Evolutionary conservation across 2,888 invertebrate species (phyloP).

Genomic region (Macaria liturata): DNA sequence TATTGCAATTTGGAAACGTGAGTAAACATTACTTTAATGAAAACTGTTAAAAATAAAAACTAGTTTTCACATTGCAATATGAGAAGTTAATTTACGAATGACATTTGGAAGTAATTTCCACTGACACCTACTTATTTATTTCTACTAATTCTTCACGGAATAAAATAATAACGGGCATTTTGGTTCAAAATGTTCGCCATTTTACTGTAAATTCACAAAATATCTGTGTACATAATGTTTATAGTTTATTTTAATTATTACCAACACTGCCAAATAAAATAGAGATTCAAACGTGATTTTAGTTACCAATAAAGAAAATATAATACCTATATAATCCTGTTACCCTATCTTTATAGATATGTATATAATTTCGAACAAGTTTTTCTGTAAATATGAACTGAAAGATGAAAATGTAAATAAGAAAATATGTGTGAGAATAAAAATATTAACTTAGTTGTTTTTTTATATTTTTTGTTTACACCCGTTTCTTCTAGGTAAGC

Average conservation of each 20-base stretch:
- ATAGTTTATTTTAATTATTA: too few species aligned
- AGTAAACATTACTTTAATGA: neutral
- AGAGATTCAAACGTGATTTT: slow-evolving; percentile 71
- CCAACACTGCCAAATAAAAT: slow-evolving; percentile 50
- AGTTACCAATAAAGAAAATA: slow-evolving; percentile 70
- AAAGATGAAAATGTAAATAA: slow-evolving; percentile 71
- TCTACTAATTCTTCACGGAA: slow-evolving; percentile 39
- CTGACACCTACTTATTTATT: slow-evolving; percentile 67
- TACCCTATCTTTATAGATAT: slow-evolving; percentile 46
- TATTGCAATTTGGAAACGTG: too few species aligned
- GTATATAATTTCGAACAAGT: slow-evolving; percentile 50
- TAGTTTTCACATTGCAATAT: slow-evolving; percentile 65
- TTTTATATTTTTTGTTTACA: too few species aligned
- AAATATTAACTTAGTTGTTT: slow-evolving; percentile 38
- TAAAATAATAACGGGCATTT: slow-evolving; percentile 22
- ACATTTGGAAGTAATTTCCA: slow-evolving; percentile 56
- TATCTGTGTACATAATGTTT: neutral
- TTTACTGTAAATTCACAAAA: slow-evolving; percentile 22
- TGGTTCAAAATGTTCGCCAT: slow-evolving; percentile 5
- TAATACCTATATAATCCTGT: slow-evolving; percentile 36
- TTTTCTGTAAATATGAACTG: slow-evolving; percentile 66
- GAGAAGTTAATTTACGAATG: slow-evolving; percentile 30
- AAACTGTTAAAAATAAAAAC: neutral
- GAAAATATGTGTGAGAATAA: slow-evolving; percentile 63
- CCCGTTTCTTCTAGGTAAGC: too few species aligned